These are phyloP conservation scores for Campylorhamphus procurvoides DNA, from an alignment of 2,113 vertebrate species.

Conservation along the genomic window DNA sequence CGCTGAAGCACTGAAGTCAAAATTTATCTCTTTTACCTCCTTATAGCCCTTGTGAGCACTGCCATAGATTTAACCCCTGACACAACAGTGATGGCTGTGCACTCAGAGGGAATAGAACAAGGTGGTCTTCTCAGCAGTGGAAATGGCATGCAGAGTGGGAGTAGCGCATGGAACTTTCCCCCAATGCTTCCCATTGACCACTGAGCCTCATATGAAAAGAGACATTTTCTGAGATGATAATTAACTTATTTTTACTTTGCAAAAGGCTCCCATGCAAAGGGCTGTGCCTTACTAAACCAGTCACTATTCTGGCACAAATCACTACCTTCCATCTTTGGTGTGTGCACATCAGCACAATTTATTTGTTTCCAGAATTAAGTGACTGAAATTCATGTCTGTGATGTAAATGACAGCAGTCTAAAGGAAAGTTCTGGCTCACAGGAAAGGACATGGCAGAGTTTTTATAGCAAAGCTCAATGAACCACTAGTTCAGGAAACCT, in stretches of 20 bases:
- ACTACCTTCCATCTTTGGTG: neutral
- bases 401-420: neutral
- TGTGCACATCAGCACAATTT: neutral
- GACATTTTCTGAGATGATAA: neutral
- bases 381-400: neutral
- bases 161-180: neutral
- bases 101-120: neutral
- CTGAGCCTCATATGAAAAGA: neutral
- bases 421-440: neutral
- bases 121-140: neutral
- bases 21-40: neutral
- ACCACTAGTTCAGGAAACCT: neutral
- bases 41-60: rapidly evolving
- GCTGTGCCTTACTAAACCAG: neutral
- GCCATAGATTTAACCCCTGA: neutral
- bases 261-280: neutral
- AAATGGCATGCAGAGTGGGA: neutral
- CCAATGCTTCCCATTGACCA: neutral
- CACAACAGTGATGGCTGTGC: neutral
- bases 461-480: neutral
- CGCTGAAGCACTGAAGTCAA: neutral
- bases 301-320: neutral
- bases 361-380: neutral
- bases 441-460: neutral
- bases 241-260: neutral